phyloP scores from a whole-genome alignment of 2,113 vertebrate species.

The Petroica traversi region DNA sequence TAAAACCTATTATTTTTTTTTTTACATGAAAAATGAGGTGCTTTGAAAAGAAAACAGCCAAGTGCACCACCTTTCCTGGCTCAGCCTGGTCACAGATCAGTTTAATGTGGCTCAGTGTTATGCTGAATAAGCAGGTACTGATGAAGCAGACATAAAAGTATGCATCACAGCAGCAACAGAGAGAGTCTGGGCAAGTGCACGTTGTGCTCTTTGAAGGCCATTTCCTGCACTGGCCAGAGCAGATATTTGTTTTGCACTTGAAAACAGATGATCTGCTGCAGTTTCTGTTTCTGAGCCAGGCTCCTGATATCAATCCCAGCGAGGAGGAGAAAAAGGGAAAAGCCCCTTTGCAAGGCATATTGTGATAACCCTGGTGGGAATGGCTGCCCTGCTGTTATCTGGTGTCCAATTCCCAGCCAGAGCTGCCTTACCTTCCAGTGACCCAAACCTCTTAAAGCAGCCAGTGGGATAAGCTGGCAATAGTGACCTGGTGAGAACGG shows the following conservation, averaged over 20 bases:
- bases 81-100: neutral
- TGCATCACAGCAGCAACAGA: neutral
- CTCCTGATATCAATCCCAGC: neutral
- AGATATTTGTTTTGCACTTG: slow-evolving; percentile 3
- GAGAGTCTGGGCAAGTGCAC: neutral
- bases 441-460: neutral
- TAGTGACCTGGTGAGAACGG: neutral
- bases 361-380: neutral
- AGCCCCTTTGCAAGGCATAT: neutral
- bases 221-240: slow-evolving; percentile 7
- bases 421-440: neutral
- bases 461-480: neutral
- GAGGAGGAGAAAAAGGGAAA: neutral
- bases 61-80: neutral
- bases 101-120: slow-evolving; percentile 36
- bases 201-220: slow-evolving; percentile 10
- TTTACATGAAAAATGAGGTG: neutral
- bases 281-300: slow-evolving; percentile 1
- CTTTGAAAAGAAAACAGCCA: neutral
- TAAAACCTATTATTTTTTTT: neutral
- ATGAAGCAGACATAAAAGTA: slow-evolving; percentile 27
- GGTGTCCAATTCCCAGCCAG: neutral
- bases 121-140: slow-evolving; percentile 47
- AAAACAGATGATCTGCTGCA: slow-evolving; percentile 6
- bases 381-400: neutral